Evolutionary conservation across 64 coral and sea anemone species (phyloP), one percentile per base, ranked within the genome.

Genomic region (Montipora cactus): DNA sequence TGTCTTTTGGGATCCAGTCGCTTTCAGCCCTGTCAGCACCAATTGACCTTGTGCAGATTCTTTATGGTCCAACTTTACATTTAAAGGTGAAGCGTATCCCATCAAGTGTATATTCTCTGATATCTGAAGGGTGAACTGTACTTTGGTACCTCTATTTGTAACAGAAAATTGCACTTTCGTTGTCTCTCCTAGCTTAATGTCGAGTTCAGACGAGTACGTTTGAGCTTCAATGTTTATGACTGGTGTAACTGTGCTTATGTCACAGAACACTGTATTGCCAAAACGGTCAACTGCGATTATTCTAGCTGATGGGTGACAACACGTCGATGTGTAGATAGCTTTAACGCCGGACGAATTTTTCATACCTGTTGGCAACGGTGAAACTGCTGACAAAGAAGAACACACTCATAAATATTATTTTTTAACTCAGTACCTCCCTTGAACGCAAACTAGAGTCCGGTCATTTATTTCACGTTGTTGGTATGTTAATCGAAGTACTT

Each of bases 221-320:
- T 48, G 7, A 49, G 81, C 44, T 85, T 70, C 8, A 49, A 85
- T 85, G 44, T 85, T 85, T 49, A 85, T 49, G 9, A 85, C 46
- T 71, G 15, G 81, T 50, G 61, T 85, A 21, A 85, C 62, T 52
- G 81, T 64, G 9, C 16, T 85, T 70, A 85, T 70, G 47, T 70
- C 46, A 22, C 81, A 85, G 44, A 18, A 67, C 49, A 44, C 81
- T 49, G 81, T 49, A 62, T 85, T 85, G 19, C 81, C 81, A 44
- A 48, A 18, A 19, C 44, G 59, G 49, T 85, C 81, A 49, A 85
- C 61, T 22, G 44, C 81, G 2, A 85, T 49, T 19, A 85, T 85
- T 3, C 16, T 85, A 15, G 81, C 81, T 49, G 81, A 69, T 5
- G 81, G 81, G 64, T 85, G 81, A 8, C 81, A 85, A 71, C 81